Base-by-base conservation (phyloP, 2,888 invertebrate genomes). In the Lithophane ornitopus region DNA sequence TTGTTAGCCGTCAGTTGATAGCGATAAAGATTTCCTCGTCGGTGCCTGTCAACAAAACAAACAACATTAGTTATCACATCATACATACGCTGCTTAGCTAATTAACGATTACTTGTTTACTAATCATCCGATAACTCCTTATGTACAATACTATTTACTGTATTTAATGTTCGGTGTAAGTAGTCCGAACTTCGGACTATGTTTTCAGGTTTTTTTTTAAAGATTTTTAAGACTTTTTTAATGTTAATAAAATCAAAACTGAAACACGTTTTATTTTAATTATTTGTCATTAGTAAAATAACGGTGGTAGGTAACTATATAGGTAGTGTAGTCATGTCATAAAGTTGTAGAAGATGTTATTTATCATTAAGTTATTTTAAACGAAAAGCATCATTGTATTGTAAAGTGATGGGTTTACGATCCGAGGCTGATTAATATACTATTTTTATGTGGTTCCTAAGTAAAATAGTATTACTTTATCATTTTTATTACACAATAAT, bases 31-130 rank as follows among this genome's bases (percentile, higher is more conserved):
- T 74, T 46, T 71, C 63, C 26, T 73, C 58, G 70, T 68, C 72
- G 39, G 41, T 54, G 66, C 68, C 82, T 87, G 87, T 61, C 73
- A 78, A 81, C 75, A 78, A 88, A 74, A 82, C 68, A 80, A 75
- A 80, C 68, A 73, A 26, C 28, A 39, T 71, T 74, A 70, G 46
- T 63, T 63, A 70, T 68, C 66, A 62, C 65, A 71, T 65, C 59
- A 34, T 34, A 54, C 62, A 62, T n/a, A 67, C 61, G 61, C 49
- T 70, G n/a, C 62, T 68, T 54, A 70, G 11, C 22, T 68, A 80
- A 68, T 68, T 78, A 74, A 59, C 49, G 26, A 22, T 59, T n/a
- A 70, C 6, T 59, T 65, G 67, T 69, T 63, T 69, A 72, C 59
- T n/a, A 66, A 44, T 49, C 12, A 49, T 71, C 14, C 26, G 68